Evolutionary conservation across 2,797 vertebrate species (phyloP), one percentile per base, ranked within the genome.

Genomic region (Sitta carolinensis): DNA sequence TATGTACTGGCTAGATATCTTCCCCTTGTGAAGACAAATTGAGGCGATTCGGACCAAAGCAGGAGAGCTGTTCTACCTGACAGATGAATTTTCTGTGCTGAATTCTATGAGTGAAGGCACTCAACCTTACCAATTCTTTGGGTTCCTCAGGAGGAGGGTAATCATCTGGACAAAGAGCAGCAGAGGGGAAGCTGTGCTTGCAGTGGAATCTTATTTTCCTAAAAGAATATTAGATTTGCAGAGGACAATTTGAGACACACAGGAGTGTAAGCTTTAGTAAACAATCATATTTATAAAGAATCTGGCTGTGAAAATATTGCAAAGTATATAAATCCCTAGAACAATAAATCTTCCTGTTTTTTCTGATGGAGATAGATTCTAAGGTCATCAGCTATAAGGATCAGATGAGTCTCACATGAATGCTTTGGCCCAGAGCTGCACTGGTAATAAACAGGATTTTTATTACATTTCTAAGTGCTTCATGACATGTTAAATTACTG

Each of bases 401-500:
- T 90, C 59, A 42, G 52, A 83, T 80, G 84, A 95, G 75, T 96
- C 91, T 94, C 90, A 95, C 87, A 83, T 93, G 95, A 96, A 82
- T 82, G 87, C 85, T 93, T 87, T 95, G 90, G 89, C 89, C 84
- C 85, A 83, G 70, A 94, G 80, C 81, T 87, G 93, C 77, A 45
- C 52, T 89, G 57, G 78, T 89, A 90, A 95, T 94, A 97, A 97
- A 94, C 88, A 94, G 76, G 29, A 72, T 89, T 96, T 94, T 95
- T 95, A 95, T 94, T 94, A 92, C 91, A 94, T 95, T 96, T 97
- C 86, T 79, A 94, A 96, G 84, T 91, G 87, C 78, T 95, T 87
- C 58, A 59, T 90, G 86, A 87, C 86, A 77, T 88, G 64, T 96
- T 96, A 96, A 92, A 97, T 97, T 94, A 93, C 87, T 79, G 47